Percentiles rank a stretch among this genome's conserved stretches.
phyloP scores from a whole-genome alignment of 1,140 invertebrate genomes.

The Pseudomyrmex dendroicus region DNA sequence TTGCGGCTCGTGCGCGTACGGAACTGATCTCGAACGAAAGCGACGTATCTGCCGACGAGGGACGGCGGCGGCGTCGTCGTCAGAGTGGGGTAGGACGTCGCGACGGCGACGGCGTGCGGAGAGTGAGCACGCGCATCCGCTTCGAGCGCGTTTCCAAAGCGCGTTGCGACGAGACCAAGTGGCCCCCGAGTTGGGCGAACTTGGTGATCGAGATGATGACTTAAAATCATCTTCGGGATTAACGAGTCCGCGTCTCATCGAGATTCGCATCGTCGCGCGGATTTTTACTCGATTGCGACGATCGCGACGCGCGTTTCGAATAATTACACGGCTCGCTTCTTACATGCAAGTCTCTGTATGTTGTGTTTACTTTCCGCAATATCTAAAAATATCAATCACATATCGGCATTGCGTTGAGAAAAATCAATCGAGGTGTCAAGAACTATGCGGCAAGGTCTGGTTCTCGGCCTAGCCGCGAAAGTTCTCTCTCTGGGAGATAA shows the following conservation, averaged over 20 bases:
- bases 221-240: not conserved
- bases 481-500: no score
- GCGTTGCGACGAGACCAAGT: conserved; percentile 19
- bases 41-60: conserved; percentile 43
- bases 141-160: not conserved
- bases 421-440: no score
- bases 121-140: conserved; percentile 29
- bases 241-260: not conserved
- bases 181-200: conserved; percentile 6
- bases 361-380: no score
- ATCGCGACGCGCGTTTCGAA: no score
- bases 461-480: no score
- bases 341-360: no score
- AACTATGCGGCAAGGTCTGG: no score
- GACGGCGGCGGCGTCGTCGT: not conserved
- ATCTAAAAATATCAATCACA: no score
- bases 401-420: no score
- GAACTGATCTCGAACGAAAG: conserved; percentile 66
- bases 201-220: conserved; percentile 43
- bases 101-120: not conserved
- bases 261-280: no score
- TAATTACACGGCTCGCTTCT: no score
- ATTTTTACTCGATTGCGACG: no score
- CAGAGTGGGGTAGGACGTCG: conserved; percentile 22
- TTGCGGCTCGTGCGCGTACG: conserved; percentile 66